Conservation (phyloP, 1,140 invertebrate genomes). For the Drosophila athabasca region DNA sequence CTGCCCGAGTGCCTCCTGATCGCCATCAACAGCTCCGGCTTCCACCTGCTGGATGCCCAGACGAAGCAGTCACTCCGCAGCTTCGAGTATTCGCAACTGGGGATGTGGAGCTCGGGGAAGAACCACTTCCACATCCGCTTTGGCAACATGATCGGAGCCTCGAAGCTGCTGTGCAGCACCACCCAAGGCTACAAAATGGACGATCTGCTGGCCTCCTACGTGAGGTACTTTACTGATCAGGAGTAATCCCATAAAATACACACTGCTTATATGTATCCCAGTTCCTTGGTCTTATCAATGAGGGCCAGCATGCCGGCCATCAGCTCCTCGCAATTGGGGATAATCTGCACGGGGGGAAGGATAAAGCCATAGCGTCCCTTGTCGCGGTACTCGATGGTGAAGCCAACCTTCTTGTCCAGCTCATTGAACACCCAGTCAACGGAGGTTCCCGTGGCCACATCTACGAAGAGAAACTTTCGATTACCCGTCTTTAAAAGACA, state of each 20-base stretch:
- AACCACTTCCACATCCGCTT: conserved; percentile 98
- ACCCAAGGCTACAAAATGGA: conserved; percentile 98
- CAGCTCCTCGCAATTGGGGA: conserved; percentile 92
- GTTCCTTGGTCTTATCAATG: conserved; percentile 83
- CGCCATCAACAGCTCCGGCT: conserved; percentile 95
- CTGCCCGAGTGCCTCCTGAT: conserved; percentile 94
- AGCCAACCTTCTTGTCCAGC: conserved; percentile 86
- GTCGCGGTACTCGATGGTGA: conserved; percentile 87
- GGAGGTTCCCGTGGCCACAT: conserved; percentile 85
- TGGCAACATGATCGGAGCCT: conserved; percentile 92
- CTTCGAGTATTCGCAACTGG: conserved; percentile 93
- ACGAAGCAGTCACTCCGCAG: conserved; percentile 89
- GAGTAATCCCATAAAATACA: conserved; percentile 1
- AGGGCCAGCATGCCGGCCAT: conserved; percentile 91
- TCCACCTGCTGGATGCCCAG: conserved; percentile 93
- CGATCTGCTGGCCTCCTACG: conserved; percentile 97
- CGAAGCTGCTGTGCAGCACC: conserved; percentile 96
- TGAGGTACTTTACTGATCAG: conserved; percentile 67
- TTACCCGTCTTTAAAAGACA: neutral
- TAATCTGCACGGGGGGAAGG: conserved; percentile 92
- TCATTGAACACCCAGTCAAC: conserved; percentile 88
- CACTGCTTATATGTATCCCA: conserved; percentile 52
- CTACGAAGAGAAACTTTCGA: conserved; percentile 17
- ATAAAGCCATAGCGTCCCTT: conserved; percentile 94
- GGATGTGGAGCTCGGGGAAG: conserved; percentile 96